Base-by-base conservation (phyloP, 1,140 invertebrate species). In the Chymomyza costata region DNA sequence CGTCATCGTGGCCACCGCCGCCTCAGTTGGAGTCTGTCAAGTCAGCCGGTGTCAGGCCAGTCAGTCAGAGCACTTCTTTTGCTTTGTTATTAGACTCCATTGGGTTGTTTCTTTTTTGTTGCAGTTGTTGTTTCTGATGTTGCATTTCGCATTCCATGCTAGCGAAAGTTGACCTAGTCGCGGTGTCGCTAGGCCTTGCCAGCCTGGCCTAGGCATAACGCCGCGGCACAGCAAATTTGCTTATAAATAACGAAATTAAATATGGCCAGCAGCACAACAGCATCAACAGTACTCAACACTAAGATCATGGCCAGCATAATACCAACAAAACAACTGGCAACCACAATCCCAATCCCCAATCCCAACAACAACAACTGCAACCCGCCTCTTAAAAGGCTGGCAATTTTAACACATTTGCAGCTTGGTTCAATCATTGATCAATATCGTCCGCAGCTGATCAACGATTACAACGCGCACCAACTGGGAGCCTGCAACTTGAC, bases 121-220 rank as follows among this genome's bases (percentile, higher is more conserved):
- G 44, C 35, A 8, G 41, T 14, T 65, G 53, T 3, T 47, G 44
- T 25, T 51, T 49, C 14, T 31, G 69, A 30, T 74, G 70, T 56
- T 71, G 73, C 73, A 80, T 80, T 80, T 80, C 67, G 73, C 73
- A 80, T 80, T 80, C 73, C 73, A 80, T 80, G 73, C 67, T 80
- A 80, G 73, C 73, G 73, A 80, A 80, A 80, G 73, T 80, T 80
- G 73, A 80, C 73, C 73, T 80, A 80, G 73, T 80, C 73, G 73
- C 73, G 63, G 62, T 80, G 63, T 69, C 68, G 71, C 67, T 78
- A 49, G 60, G 59, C 58, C 48, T 51, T 52, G 37, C n/a, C n/a
- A n/a, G n/a, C n/a, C n/a, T n/a, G 58, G 61, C 41, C 57, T 57
- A 31, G 62, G 62, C 58, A 65, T 65, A 65, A 65, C 62, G 61